Percentiles rank a stretch among this genome's conserved stretches.
Evolutionary conservation across 2,888 invertebrate species (phyloP).

Genomic region (Megaustenia siamemsis): DNA sequence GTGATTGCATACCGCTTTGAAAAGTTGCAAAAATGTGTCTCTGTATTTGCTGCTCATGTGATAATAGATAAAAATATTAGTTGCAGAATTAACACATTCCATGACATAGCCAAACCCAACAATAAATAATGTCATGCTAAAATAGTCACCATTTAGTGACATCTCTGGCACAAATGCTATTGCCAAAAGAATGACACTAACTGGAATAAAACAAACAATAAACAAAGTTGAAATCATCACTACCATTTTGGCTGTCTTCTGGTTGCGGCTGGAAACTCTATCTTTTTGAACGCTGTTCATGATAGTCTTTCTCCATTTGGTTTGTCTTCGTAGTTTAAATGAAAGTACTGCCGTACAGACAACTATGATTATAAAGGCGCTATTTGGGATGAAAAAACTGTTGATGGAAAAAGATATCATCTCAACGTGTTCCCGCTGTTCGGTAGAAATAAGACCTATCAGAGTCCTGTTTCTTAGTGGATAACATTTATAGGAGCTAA

Average conservation of each 20-base stretch:
- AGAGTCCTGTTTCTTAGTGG: background rate
- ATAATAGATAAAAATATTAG: no score
- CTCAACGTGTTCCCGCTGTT: background rate
- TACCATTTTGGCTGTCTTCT: background rate
- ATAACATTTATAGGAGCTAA: no score
- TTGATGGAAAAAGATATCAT: background rate
- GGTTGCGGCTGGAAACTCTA: constrained; percentile 1
- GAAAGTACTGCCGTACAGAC: background rate
- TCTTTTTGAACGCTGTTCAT: background rate
- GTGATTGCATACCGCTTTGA: no score
- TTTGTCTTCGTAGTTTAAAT: background rate
- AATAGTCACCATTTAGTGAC: no score
- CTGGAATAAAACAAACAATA: background rate
- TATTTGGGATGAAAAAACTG: background rate
- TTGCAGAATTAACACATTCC: no score
- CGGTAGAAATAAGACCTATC: background rate
- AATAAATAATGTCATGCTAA: no score
- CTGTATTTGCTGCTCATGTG: no score
- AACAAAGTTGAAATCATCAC: background rate
- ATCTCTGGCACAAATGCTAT: no score
- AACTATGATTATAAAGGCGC: background rate
- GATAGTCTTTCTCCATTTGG: background rate
- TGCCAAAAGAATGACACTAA: background rate
- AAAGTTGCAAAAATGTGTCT: no score
- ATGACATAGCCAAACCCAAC: no score